Conservation (phyloP, 92 coral and sea anemone species). For the Umimayanthus kanabou region DNA sequence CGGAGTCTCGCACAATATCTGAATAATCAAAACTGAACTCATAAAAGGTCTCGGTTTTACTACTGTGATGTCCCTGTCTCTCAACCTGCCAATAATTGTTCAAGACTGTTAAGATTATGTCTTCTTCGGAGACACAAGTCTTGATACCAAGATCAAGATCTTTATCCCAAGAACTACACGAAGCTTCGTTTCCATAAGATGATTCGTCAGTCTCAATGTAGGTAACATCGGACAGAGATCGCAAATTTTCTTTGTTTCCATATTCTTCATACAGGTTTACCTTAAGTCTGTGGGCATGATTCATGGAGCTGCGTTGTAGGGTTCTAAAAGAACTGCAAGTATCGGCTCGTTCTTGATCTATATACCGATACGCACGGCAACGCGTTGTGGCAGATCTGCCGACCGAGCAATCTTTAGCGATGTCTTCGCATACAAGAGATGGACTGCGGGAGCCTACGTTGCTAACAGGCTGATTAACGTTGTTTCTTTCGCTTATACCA, state of each 20-base stretch:
- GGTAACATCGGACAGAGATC: neutral
- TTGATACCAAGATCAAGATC: neutral
- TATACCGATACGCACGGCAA: neutral
- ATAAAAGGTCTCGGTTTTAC: neutral
- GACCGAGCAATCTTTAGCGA: neutral
- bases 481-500: constrained; percentile 15
- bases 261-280: neutral
- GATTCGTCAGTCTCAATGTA: neutral
- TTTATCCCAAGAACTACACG: neutral
- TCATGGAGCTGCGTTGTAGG: neutral
- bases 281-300: neutral
- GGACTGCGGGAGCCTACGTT: neutral
- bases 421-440: neutral
- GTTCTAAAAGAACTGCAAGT: neutral
- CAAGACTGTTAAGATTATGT: constrained; percentile 14
- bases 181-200: neutral
- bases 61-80: constrained; percentile 10
- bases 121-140: neutral
- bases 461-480: neutral
- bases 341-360: neutral
- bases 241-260: neutral
- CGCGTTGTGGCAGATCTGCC: neutral
- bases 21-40: constrained; percentile 27
- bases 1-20: constrained; percentile 1
- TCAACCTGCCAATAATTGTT: constrained; percentile 37